Evolutionary conservation across 2,113 vertebrate genomes (phyloP), one percentile per base, ranked within the genome.

Genomic region (Puma concolor): DNA sequence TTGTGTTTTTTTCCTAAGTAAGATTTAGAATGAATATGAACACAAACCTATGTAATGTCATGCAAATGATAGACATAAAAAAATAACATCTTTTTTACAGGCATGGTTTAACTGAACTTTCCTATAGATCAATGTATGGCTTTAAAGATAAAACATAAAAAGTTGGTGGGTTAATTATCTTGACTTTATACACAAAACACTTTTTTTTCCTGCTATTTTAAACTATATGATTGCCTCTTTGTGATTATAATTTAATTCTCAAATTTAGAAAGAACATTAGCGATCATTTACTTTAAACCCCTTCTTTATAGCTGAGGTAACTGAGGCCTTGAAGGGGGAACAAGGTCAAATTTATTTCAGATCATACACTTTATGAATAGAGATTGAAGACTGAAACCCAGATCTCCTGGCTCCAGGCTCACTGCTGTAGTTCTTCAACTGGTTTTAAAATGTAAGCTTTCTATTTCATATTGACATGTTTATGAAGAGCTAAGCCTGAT

Each of bases 391-490:
- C 74, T 87, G 31, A 52, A 64, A 92, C 41, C 27, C 90, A 97
- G 77, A 94, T 88, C 21, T 88, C n/a, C 31, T 79, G 88, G 66
- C 57, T 94, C 21, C 15, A 67, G 67, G 21, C 74, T 13, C 27
- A 64, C 52, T 93, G 31, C 64, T 91, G 5, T 72, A 54, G 94
- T 97, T 97, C 91, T 95, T 77, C 76, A 96, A 97, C 50, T 96
- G 54, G 94, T 96, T 95, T 72, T 72, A 92, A 95, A 31, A 92
- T 88, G 38, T 84, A 97, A 57, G 84, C 36, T 63, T 96, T 98
- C 96, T 97, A 94, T 98, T 97, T 97, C 87, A 94, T 74, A 94
- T 86, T 97, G 95, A 97, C 85, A 94, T 97, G 80, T 97, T 98
- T 98, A 97, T 91, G 81, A 97, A 97, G 64, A 98, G 36, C 69